Evolutionary conservation across 30 jellyfish, hydroid and myxozoan genomes (phyloP), one percentile per base, ranked within the genome.

Genomic region (Chironex yamaguchii): DNA sequence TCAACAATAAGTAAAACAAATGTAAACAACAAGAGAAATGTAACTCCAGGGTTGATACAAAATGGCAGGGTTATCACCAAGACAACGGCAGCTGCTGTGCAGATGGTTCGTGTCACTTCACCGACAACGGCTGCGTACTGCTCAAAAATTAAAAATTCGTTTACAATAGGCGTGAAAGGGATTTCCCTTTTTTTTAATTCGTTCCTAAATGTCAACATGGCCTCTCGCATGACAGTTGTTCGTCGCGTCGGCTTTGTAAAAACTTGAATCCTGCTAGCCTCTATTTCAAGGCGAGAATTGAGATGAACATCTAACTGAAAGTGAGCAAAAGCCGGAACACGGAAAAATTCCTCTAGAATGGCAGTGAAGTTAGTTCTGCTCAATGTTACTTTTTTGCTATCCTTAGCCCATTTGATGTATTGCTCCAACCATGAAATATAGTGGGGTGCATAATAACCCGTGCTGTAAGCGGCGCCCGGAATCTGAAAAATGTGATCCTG

Each of bases 41-140:
- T 27, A 36, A 92, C 82, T 21, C 82, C 90, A 14, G 96, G 96
- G 34, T 92, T 85, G 52, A 92, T 53, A 34, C 87, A 52, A 62
- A 73, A 92, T 49, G 96, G 96, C 34, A 88, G 68, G 2, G 98
- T 80, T 51, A 92, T 90, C 1, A 86, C 24, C 26, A 85, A 53
- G 2, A 92, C 98, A 23, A 89, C 31, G 17, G 89, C 33, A 36
- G 91, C 93, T 49, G 88, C 71, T 17, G 79, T 83, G 24, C 86
- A 52, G 91, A 76, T 87, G 34, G 50, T 74, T 32, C 87, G 52
- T 0, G 90, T 92, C 1, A 81, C 83, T 28, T 85, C 84, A 3
- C 89, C 77, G 49, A 82, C 70, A 28, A 85, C 85, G 51, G 65
- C 90, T n/a, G 75, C 87, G 31, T 82, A 84, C 13, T 84, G 94